Percentiles rank a stretch among this genome's conserved stretches.
Conservation (phyloP, 2,113 vertebrate genomes). For the Ailurus styani region DNA sequence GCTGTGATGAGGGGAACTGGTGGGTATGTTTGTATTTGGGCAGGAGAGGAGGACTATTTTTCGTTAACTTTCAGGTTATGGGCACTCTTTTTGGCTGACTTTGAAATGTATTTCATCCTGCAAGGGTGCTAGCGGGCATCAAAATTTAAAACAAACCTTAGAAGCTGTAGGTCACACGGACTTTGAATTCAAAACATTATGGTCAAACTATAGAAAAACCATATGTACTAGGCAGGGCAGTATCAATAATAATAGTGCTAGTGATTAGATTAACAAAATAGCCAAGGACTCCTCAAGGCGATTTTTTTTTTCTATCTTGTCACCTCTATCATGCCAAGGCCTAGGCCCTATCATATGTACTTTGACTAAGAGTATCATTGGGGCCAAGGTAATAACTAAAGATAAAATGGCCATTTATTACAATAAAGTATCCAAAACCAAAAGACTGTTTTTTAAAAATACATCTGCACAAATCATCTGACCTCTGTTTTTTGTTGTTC, state of each 20-base stretch:
- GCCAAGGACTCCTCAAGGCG: neutral
- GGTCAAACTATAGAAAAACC: neutral
- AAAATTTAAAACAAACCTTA: neutral
- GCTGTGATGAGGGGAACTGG: neutral
- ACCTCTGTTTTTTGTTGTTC: neutral
- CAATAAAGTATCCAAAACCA: neutral
- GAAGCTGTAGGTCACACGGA: neutral
- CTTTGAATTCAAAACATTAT: neutral
- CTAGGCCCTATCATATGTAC: neutral
- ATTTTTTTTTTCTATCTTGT: neutral
- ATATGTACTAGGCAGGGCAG: neutral
- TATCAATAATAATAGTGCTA: neutral
- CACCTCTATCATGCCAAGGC: neutral
- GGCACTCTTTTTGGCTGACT: neutral
- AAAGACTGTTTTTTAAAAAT: neutral
- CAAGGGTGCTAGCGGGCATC: neutral
- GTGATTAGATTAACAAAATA: neutral
- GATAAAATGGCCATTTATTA: neutral
- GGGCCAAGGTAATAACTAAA: neutral
- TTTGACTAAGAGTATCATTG: neutral
- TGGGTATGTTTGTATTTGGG: neutral
- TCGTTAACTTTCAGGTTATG: neutral
- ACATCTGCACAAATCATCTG: neutral
- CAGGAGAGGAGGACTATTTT: neutral
- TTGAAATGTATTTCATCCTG: neutral